phyloP scores from a whole-genome alignment of 2,888 invertebrate species.

The Dorcus parallelipipedus region DNA sequence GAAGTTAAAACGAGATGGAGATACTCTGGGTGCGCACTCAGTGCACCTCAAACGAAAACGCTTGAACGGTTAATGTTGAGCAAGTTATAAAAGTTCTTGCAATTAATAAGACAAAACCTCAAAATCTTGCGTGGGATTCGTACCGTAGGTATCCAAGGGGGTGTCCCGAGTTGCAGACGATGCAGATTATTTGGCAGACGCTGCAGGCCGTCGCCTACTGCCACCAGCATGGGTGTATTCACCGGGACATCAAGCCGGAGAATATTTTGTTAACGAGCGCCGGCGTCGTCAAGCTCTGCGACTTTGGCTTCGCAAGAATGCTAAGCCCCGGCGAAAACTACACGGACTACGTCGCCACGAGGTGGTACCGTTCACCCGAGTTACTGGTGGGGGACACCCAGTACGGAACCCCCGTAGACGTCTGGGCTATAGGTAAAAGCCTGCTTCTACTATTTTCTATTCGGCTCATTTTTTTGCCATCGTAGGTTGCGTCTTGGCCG shows the following conservation, averaged over 20 bases:
- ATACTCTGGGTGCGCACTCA: too few relatives aligned
- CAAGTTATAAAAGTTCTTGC: too few relatives aligned
- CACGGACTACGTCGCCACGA: constrained; percentile 98
- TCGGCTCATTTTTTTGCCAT: neutral
- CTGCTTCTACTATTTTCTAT: neutral
- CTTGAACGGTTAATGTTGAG: too few relatives aligned
- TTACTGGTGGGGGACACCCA: constrained; percentile 94
- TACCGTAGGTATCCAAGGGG: constrained; percentile 70
- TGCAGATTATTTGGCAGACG: constrained; percentile 93
- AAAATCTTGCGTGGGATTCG: too few relatives aligned
- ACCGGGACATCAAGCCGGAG: constrained; percentile 97
- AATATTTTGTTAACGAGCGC: constrained; percentile 92
- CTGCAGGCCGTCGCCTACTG: constrained; percentile 94
- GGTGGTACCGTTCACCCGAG: constrained; percentile 98
- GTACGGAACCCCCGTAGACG: constrained; percentile 89
- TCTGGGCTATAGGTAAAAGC: constrained; percentile 89
- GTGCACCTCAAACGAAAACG: too few relatives aligned
- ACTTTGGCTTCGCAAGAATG: constrained; percentile 98
- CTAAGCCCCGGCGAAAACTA: constrained; percentile 97
- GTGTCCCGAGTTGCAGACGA: constrained; percentile 85
- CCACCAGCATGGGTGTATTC: constrained; percentile 94
- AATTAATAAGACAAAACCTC: too few relatives aligned
- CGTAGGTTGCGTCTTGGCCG: constrained; percentile 81
- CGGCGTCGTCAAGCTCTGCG: constrained; percentile 94
- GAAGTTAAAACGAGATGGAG: too few relatives aligned